These are phyloP conservation scores for Tricholaema leucomelas DNA, from an alignment of 2,113 vertebrate species.

Conservation along the genomic window DNA sequence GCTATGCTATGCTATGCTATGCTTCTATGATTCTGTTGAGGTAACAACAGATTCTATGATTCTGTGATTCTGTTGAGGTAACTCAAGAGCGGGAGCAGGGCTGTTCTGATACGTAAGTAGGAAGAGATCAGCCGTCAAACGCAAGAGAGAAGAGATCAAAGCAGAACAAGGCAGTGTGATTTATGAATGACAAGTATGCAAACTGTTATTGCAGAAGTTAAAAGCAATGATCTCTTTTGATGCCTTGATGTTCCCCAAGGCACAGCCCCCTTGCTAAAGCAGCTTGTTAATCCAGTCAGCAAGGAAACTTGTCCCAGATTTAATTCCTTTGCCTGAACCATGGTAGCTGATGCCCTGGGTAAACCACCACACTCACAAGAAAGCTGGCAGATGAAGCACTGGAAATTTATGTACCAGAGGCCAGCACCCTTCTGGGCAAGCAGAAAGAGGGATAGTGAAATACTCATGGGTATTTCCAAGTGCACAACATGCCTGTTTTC, in stretches of 20 bases:
- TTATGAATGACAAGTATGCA: constrained; percentile 44
- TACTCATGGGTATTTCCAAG: not conserved
- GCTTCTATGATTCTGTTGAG: too few relatives aligned
- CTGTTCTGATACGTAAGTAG: not conserved
- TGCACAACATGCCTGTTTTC: not conserved
- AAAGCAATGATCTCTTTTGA: not conserved
- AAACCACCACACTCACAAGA: not conserved
- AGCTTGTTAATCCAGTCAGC: constrained; percentile 3
- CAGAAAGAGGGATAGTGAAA: not conserved
- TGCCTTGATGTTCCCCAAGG: not conserved
- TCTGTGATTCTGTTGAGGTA: too few relatives aligned
- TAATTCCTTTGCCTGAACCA: not conserved
- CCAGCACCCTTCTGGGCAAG: accelerated
- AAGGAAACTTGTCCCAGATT: not conserved
- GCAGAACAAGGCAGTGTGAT: not conserved
- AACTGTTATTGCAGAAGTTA: constrained; percentile 19
- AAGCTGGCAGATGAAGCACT: not conserved
- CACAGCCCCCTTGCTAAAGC: not conserved
- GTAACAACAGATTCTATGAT: too few relatives aligned
- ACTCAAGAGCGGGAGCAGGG: not conserved
- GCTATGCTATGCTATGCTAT: too few relatives aligned
- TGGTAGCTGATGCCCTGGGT: not conserved
- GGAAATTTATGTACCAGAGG: not conserved
- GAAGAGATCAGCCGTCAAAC: constrained; percentile 1
- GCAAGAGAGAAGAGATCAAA: not conserved